A percentile compares a stretch with the other conserved stretches of the same genome.
Conservation (phyloP, 2,888 invertebrate species). For the Ennomos erosarius region DNA sequence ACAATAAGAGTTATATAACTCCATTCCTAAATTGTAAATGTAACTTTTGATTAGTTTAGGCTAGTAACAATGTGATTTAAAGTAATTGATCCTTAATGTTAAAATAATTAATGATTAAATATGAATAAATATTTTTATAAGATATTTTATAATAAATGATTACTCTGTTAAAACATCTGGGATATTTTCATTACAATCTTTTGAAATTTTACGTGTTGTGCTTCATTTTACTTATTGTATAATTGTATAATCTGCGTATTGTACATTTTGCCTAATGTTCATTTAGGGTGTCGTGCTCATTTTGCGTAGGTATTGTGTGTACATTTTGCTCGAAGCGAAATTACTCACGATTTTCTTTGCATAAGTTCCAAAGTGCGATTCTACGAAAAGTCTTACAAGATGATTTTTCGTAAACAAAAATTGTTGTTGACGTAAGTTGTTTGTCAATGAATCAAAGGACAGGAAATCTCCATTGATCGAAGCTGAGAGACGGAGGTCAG, state of each 20-base stretch:
- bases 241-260: no score
- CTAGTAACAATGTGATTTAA: slow-evolving; percentile 1
- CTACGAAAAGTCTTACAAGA: no score
- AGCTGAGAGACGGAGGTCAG: neutral
- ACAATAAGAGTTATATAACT: neutral
- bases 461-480: slow-evolving; percentile 12
- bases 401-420: slow-evolving; percentile 4
- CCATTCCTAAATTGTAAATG: no score
- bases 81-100: neutral
- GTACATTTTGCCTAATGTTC: no score
- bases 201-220: no score
- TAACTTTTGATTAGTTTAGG: no score
- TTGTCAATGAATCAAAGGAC: slow-evolving; percentile 26
- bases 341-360: no score
- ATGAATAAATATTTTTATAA: slow-evolving; percentile 42
- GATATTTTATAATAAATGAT: slow-evolving; percentile 55
- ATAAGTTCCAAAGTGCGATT: no score
- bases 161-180: slow-evolving; percentile 36
- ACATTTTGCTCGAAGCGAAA: no score
- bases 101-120: slow-evolving; percentile 15
- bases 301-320: no score
- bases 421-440: neutral
- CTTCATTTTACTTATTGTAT: no score
- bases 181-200: slow-evolving; percentile 13
- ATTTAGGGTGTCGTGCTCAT: no score